Evolutionary conservation across 1,140 invertebrate genomes (phyloP), one percentile per base, ranked within the genome.

Genomic region (Leptopilina boulardi): DNA sequence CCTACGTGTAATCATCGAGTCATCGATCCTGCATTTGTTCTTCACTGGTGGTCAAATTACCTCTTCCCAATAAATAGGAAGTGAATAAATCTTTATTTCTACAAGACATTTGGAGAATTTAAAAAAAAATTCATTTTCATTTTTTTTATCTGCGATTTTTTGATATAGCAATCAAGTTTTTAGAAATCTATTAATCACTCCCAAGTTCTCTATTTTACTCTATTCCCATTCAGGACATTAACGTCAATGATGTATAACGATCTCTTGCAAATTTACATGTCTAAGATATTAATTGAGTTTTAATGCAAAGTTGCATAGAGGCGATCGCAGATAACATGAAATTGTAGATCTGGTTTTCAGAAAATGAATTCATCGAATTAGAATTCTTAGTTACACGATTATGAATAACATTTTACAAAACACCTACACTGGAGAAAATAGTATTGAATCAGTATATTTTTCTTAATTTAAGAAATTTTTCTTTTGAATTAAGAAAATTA

Each of bases 31-130:
- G 59, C 11, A 66, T 30, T 15, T 66, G 23, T 66, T 66, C 59
- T 66, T 66, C 56, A 66, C 56, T 66, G 56, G 56, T 66, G 56
- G 56, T 66, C 56, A 66, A 66, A 66, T 66, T 66, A 51, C 47
- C n/a, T 18, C 47, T 66, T 66, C 56, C 23, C 56, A 66, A 26
- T 66, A 66, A 66, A 66, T 66, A 66, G 23, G 11, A 66, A 66
- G 56, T 5, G 15, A 66, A 21, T 15, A 66, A 30, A 66, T 66
- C 10, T 30, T 13, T 26, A 59, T 23, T 1, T 44, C n/a, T 10
- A 8, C 1, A 21, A 59, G 19, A 59, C 0, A 5, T 59, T 23
- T 59, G 19, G n/a, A 3, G 10, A 26, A 59, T 47, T 47, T 47
- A 26, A 59, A 26, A 21, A 23, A 13, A 21, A 59, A n/a, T n/a